Evolutionary conservation across 2,888 invertebrate genomes (phyloP).

Genomic region (Athalia circularis): DNA sequence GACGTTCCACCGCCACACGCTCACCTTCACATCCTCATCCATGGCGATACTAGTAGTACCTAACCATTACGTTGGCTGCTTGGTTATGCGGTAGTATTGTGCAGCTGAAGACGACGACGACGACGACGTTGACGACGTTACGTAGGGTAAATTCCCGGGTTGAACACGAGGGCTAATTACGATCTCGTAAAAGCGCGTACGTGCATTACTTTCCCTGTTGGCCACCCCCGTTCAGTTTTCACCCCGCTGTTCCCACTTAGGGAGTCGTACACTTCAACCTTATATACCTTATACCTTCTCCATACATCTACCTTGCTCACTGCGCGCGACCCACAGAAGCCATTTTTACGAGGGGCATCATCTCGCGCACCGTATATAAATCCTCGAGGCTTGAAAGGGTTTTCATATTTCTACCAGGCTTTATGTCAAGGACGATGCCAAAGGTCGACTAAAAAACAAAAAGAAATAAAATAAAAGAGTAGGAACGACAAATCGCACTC

Average conservation of each 20-base stretch:
- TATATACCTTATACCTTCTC: too few relatives aligned
- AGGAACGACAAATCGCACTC: too few relatives aligned
- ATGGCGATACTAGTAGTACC: background rate
- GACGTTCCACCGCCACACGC: too few relatives aligned
- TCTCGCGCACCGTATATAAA: background rate
- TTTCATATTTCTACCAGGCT: conserved; percentile 26
- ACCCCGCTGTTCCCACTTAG: conserved; percentile 11
- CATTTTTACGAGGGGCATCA: conserved; percentile 28
- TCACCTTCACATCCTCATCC: too few relatives aligned
- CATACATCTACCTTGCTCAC: conserved; percentile 8
- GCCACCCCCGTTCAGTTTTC: background rate
- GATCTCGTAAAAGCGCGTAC: conserved; percentile 39
- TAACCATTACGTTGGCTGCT: background rate
- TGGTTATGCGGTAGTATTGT: too few relatives aligned
- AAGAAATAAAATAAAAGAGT: too few relatives aligned
- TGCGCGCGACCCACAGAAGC: background rate
- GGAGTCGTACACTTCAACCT: background rate
- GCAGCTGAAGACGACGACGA: too few relatives aligned
- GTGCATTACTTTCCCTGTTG: conserved; percentile 14
- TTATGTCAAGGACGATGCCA: conserved; percentile 1
- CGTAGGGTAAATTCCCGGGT: too few relatives aligned
- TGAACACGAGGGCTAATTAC: conserved; percentile 27
- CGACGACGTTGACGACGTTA: too few relatives aligned
- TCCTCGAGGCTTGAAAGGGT: conserved; percentile 26
- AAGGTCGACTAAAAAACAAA: too few relatives aligned